Evolutionary conservation across 2,888 invertebrate genomes (phyloP).

Genomic region (Ganaspis brasiliensis): DNA sequence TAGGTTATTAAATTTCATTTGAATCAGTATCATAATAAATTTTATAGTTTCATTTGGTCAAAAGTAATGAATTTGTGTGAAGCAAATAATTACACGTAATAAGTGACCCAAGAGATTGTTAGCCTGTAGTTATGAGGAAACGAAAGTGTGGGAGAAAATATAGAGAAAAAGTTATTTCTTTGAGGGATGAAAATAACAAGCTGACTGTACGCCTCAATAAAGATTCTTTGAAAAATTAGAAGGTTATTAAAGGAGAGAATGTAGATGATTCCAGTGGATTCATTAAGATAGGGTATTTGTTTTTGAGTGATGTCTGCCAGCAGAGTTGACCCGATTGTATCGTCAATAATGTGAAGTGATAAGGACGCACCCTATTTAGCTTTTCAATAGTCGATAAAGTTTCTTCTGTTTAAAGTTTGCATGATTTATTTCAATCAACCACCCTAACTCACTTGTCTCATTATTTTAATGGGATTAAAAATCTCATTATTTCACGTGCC

Average conservation of each 20-base stretch:
- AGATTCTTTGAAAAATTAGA: background rate
- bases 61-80: background rate
- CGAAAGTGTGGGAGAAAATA: background rate
- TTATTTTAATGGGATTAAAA: slow-evolving; percentile 13
- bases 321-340: slow-evolving; percentile 18
- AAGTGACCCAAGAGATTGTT: background rate
- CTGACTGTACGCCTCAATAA: background rate
- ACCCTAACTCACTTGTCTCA: background rate
- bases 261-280: background rate
- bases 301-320: slow-evolving; percentile 10
- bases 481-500: too few relatives aligned
- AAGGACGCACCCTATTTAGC: slow-evolving; percentile 25
- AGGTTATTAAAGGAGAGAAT: background rate
- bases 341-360: background rate
- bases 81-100: background rate
- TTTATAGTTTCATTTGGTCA: too few relatives aligned
- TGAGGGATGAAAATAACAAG: background rate
- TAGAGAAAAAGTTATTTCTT: background rate
- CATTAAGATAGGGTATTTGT: slow-evolving; percentile 10
- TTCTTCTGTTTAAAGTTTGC: background rate
- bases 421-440: slow-evolving; percentile 17
- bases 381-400: slow-evolving; percentile 23
- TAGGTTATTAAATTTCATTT: too few relatives aligned
- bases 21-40: too few relatives aligned
- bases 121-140: background rate